phyloP scores from a whole-genome alignment of 2,797 vertebrate genomes.

The Heterohyrax brucei region DNA sequence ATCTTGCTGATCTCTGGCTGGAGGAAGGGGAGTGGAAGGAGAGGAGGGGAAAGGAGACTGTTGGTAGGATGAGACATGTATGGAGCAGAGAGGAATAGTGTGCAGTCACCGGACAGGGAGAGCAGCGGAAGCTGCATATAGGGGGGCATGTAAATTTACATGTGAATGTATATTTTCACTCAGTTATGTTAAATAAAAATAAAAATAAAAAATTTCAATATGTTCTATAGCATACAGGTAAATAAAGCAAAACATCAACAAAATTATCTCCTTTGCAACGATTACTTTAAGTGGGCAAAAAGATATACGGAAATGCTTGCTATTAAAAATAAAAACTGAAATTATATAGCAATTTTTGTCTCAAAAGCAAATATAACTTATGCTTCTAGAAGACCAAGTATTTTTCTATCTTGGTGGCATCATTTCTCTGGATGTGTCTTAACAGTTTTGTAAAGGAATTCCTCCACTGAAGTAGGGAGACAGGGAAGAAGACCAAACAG shows the following conservation, averaged over 20 bases:
- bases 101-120: too few relatives aligned
- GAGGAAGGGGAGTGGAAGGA: too few relatives aligned
- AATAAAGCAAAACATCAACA: conserved; percentile 69
- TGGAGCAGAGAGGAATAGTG: too few relatives aligned
- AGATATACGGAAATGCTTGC: neutral
- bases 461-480: neutral
- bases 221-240: conserved; percentile 53
- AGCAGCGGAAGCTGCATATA: too few relatives aligned
- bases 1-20: too few relatives aligned
- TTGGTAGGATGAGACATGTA: too few relatives aligned
- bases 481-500: conserved; percentile 25
- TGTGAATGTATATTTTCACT: too few relatives aligned
- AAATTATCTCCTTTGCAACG: conserved; percentile 55
- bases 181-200: too few relatives aligned
- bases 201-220: conserved; percentile 58
- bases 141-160: too few relatives aligned
- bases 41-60: too few relatives aligned
- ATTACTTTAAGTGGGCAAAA: conserved; percentile 53
- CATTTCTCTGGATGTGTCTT: conserved; percentile 5
- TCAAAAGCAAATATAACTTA: conserved; percentile 38
- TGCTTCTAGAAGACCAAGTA: neutral
- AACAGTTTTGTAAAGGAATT: conserved; percentile 29
- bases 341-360: conserved; percentile 24
- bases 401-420: conserved; percentile 35
- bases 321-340: conserved; percentile 40